A percentile compares a stretch with the other conserved stretches of the same genome.
These are phyloP conservation scores for Seladonia tumulorum DNA, from an alignment of 2,888 invertebrate genomes.

Conservation along the genomic window DNA sequence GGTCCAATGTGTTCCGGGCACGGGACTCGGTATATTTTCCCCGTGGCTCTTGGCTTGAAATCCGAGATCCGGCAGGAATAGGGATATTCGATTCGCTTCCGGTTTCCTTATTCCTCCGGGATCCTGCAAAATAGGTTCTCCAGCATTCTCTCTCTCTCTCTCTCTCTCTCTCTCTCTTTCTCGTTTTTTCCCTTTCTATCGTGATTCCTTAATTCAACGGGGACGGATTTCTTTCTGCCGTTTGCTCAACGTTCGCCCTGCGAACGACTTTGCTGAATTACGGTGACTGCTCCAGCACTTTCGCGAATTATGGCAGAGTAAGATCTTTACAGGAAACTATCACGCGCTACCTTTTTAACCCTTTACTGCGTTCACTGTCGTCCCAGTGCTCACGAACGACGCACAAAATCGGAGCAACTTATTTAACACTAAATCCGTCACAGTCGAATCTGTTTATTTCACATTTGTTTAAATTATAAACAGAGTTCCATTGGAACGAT, in stretches of 20 bases:
- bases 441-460: not conserved
- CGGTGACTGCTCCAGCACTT: not conserved
- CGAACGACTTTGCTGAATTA: not conserved
- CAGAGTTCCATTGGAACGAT: no score
- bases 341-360: not conserved
- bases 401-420: not conserved
- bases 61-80: not conserved
- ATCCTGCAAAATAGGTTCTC: not conserved
- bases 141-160: not conserved
- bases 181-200: not conserved
- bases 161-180: not conserved
- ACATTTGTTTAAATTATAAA: not conserved
- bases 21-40: not conserved
- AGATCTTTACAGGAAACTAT: not conserved
- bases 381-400: not conserved
- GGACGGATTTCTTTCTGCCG: slow-evolving; percentile 4
- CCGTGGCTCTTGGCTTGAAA: not conserved
- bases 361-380: not conserved
- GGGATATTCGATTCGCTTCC: slow-evolving; percentile 17
- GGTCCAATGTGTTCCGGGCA: not conserved
- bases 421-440: not conserved
- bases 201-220: slow-evolving; percentile 4
- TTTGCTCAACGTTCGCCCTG: no score
- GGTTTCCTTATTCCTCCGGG: slow-evolving; percentile 4
- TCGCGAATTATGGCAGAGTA: not conserved